These are phyloP conservation scores for Cryptophagus acutangulus DNA, from an alignment of 2,888 invertebrate genomes.

Conservation along the genomic window DNA sequence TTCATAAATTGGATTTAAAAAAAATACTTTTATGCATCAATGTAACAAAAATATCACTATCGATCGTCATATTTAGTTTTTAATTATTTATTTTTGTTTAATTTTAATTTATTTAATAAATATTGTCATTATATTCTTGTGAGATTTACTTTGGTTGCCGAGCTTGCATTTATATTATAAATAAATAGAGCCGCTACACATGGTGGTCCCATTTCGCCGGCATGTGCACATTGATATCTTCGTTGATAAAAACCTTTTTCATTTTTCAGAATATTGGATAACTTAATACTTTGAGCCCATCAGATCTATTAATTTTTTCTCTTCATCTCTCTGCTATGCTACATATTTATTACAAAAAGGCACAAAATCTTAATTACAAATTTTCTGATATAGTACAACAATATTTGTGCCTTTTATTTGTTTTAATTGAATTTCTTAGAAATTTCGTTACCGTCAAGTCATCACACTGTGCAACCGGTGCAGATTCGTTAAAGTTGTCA, in stretches of 20 bases:
- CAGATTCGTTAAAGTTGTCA: constrained; percentile 83
- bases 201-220: constrained; percentile 28
- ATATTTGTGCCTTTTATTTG: constrained; percentile 5
- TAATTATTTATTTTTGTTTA: no score
- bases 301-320: no score
- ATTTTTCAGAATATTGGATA: constrained; percentile 1
- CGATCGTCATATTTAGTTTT: constrained; percentile 43
- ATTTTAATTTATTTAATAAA: no score
- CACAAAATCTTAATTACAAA: no score
- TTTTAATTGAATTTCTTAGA: background rate
- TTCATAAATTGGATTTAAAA: constrained; percentile 12
- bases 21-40: constrained; percentile 8
- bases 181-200: constrained; percentile 18
- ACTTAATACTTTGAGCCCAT: constrained; percentile 16
- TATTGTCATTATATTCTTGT: constrained; percentile 44
- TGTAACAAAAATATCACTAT: constrained; percentile 44
- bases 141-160: constrained; percentile 13
- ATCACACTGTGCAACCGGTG: constrained; percentile 62
- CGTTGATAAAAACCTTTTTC: constrained; percentile 30
- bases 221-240: constrained; percentile 20
- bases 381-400: no score
- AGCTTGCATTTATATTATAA: no score
- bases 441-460: constrained; percentile 48
- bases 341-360: no score
- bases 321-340: no score